Evolutionary conservation across 1,140 invertebrate species (phyloP).

Genomic region (Geopemphigus sp.): DNA sequence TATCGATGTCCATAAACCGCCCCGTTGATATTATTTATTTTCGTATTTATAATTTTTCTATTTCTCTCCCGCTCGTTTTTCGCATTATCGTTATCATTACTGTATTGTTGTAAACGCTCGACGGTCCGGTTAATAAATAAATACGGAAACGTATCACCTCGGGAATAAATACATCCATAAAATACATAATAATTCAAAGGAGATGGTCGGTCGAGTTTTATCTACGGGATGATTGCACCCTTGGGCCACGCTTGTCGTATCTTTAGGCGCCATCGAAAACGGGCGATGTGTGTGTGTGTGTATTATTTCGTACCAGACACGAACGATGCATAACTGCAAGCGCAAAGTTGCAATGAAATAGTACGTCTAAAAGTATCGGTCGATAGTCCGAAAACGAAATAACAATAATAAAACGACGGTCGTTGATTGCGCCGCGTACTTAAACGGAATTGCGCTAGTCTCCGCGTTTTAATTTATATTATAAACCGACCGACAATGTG

Average conservation of each 20-base stretch:
- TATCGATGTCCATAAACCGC: too few relatives aligned
- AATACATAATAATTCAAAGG: neutral
- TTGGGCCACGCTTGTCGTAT: slow-evolving; percentile 11
- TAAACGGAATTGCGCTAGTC: neutral
- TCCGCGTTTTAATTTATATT: too few relatives aligned
- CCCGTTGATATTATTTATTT: too few relatives aligned
- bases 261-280: neutral
- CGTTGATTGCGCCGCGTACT: too few relatives aligned
- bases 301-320: neutral
- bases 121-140: neutral
- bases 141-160: neutral
- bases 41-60: too few relatives aligned
- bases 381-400: neutral
- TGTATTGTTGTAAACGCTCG: too few relatives aligned
- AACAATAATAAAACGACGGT: neutral
- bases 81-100: too few relatives aligned
- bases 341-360: neutral
- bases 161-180: neutral
- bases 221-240: neutral
- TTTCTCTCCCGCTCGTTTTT: too few relatives aligned
- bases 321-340: neutral
- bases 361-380: neutral
- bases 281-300: neutral
- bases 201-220: neutral
- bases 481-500: too few relatives aligned